Conservation (phyloP, 2,888 invertebrate species). For the Cordilura impudica region DNA sequence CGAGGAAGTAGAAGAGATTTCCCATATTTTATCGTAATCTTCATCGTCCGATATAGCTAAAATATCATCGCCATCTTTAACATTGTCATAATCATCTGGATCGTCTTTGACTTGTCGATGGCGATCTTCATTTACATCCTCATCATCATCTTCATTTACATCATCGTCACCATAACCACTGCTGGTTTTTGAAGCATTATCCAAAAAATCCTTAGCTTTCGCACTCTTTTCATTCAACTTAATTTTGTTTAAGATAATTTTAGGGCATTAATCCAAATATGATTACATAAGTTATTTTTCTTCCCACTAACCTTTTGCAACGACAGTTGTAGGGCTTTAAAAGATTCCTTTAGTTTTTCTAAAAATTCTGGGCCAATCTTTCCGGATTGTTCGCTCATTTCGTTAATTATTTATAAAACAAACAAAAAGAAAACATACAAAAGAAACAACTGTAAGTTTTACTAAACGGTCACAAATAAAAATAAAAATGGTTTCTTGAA, state of each 20-base stretch:
- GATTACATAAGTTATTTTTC: background rate
- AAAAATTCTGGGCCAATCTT: background rate
- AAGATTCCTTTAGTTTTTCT: background rate
- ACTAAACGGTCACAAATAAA: background rate
- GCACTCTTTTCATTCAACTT: background rate
- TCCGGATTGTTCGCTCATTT: background rate
- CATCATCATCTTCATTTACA: slow-evolving; percentile 18
- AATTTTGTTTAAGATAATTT: background rate
- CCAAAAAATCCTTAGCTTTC: slow-evolving; percentile 1
- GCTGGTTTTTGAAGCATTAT: slow-evolving; percentile 37
- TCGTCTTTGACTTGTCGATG: background rate
- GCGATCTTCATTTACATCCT: background rate
- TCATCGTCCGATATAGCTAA: slow-evolving; percentile 17
- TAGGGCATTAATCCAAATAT: background rate
- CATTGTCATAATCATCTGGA: background rate
- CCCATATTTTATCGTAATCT: slow-evolving; percentile 18
- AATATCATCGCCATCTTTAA: background rate
- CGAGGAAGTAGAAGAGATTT: background rate
- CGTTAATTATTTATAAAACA: background rate
- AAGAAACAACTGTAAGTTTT: background rate
- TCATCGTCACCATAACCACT: slow-evolving; percentile 46
- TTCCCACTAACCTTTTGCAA: background rate
- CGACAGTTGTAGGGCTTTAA: background rate
- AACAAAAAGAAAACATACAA: background rate
- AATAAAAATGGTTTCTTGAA: background rate